These are phyloP conservation scores for Entosphenus tridentatus DNA, from an alignment of 2,113 vertebrate genomes.

Conservation along the genomic window DNA sequence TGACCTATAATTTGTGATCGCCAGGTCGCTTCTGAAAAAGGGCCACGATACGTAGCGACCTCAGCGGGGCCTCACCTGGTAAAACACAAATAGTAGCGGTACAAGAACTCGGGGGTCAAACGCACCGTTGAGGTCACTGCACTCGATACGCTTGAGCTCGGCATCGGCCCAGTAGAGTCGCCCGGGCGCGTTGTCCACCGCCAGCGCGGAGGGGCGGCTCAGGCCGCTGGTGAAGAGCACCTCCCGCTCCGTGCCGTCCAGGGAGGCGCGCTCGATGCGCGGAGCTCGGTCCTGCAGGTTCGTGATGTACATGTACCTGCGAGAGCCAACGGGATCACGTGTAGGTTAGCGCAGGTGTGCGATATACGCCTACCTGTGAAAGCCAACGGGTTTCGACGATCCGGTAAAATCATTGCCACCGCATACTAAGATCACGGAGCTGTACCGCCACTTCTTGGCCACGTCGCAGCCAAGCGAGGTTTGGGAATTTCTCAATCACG, in stretches of 20 bases:
- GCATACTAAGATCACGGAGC: too few species aligned
- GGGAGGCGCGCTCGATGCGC: slow-evolving; percentile 68
- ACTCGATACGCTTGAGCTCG: slow-evolving; percentile 75
- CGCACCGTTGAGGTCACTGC: slow-evolving; percentile 85
- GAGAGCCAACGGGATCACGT: slow-evolving; percentile 3
- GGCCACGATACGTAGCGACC: slow-evolving; percentile 11
- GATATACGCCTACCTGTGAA: too few species aligned
- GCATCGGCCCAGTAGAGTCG: slow-evolving; percentile 91
- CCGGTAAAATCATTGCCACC: too few species aligned
- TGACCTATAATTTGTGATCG: too few species aligned
- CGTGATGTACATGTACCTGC: slow-evolving; percentile 96
- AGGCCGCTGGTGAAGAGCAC: slow-evolving; percentile 73
- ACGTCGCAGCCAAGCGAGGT: too few species aligned
- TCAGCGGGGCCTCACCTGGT: not conserved
- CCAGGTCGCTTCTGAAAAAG: not conserved
- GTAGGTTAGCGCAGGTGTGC: too few species aligned
- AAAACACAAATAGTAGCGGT: not conserved
- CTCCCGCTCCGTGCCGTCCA: slow-evolving; percentile 86
- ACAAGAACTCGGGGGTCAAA: not conserved
- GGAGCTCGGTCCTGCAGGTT: slow-evolving; percentile 78
- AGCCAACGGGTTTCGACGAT: too few species aligned
- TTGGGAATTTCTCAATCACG: too few species aligned
- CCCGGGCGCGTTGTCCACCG: slow-evolving; percentile 59
- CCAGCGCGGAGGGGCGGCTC: slow-evolving; percentile 59
- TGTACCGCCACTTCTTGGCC: too few species aligned